Percentiles rank a stretch among this genome's conserved stretches.
phyloP scores from a whole-genome alignment of 2,797 vertebrate genomes.

The Lates japonicus region DNA sequence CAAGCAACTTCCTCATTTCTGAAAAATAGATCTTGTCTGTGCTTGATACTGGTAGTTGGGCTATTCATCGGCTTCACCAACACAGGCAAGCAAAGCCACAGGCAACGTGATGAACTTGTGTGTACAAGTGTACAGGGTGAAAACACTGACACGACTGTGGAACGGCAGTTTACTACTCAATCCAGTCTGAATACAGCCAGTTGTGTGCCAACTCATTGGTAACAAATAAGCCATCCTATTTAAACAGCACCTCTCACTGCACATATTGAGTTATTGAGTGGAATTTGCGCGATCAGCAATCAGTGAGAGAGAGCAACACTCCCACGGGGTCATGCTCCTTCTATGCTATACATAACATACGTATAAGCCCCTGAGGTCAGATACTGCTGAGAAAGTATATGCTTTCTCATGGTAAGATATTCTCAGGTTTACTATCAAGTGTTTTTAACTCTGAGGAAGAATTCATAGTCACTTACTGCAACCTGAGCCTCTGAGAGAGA shows the following conservation, averaged over 20 bases:
- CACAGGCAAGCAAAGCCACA: conserved; percentile 17
- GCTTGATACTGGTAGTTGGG: conserved; percentile 17
- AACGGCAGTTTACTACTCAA: conserved; percentile 18
- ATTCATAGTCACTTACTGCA: background rate
- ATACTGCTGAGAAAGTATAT: conserved; percentile 31
- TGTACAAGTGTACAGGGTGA: background rate
- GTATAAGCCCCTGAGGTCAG: conserved; percentile 21
- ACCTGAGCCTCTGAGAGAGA: conserved; percentile 7
- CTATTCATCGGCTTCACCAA: conserved; percentile 34
- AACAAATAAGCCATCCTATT: conserved; percentile 21
- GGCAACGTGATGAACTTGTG: conserved; percentile 17
- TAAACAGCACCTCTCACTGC: conserved; percentile 24
- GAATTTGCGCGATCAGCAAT: conserved; percentile 50
- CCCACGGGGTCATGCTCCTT: conserved; percentile 24
- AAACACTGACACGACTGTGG: conserved; percentile 37
- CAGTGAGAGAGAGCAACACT: conserved; percentile 18
- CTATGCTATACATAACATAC: background rate
- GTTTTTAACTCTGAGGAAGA: background rate
- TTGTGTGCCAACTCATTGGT: background rate
- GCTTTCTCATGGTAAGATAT: conserved; percentile 25
- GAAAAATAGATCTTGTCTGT: conserved; percentile 52
- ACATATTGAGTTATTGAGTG: conserved; percentile 49
- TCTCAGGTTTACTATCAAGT: conserved; percentile 30
- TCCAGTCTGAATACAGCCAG: conserved; percentile 9
- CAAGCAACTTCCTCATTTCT: conserved; percentile 71